A percentile compares a stretch with the other conserved stretches of the same genome.
Conservation (phyloP, 2,113 vertebrate species). For the Isurus oxyrinchus region DNA sequence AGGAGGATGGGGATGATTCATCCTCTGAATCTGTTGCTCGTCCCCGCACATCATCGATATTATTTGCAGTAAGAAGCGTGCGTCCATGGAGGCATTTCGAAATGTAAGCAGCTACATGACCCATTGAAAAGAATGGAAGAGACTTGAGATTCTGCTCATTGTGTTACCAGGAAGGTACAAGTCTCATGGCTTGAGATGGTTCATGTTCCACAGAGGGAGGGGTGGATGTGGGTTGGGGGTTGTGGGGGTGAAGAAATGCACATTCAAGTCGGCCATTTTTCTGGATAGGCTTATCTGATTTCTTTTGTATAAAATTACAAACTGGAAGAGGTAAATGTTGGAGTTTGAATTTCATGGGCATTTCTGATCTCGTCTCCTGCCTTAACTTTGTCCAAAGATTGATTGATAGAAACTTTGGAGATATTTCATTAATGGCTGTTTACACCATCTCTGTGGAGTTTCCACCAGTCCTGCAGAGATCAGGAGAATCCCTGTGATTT, state of each 20-base stretch:
- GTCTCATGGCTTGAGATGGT: neutral
- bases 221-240: neutral
- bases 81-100: neutral
- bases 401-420: neutral
- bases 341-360: no score
- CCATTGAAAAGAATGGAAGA: neutral
- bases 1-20: neutral
- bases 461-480: neutral
- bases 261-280: no score
- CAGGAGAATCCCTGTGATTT: neutral
- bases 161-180: neutral
- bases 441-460: neutral
- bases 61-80: neutral
- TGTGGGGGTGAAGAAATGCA: neutral
- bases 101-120: neutral
- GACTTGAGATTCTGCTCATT: neutral
- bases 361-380: neutral
- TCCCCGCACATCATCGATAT: neutral
- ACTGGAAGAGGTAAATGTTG: neutral
- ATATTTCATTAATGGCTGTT: neutral
- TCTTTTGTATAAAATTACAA: neutral
- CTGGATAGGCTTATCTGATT: no score
- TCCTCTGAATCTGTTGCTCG: neutral
- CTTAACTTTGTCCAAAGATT: neutral
- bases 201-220: no score